Base-by-base conservation (phyloP, 2,797 vertebrate species). In the Periparus ater region DNA sequence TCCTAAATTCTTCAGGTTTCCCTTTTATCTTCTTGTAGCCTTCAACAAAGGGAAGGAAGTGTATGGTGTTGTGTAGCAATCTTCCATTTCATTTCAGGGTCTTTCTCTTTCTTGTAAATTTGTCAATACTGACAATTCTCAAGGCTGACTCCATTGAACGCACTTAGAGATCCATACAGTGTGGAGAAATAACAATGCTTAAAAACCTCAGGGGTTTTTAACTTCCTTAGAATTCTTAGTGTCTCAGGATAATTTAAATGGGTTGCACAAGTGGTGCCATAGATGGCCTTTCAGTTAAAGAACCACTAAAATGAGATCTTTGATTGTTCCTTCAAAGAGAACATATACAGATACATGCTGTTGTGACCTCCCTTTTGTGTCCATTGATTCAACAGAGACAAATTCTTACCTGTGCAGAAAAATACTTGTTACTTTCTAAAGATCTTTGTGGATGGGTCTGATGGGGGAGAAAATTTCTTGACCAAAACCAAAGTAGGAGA, bases 1-100 rank as follows among this genome's bases (percentile, higher is more conserved):
- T 95, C 60, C 85, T 85, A 65, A 93, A 74, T 95, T 93, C 63
- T 95, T 94, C 78, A 86, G 82, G 84, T 89, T 88, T 96, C 44
- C 20, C 38, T 90, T 95, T 91, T 92, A 81, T 92, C 68, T 95
- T 77, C 48, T 15, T 20, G 36, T 30, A 73, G 62, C 27, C 61
- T 85, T 89, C 53, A 90, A 83, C 72, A 85, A 91, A 91, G 44
- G 66, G 54, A 95, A 92, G 84, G 92, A 95, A 96, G 57, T 13
- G 32, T 66, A 76, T 0, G 1, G 7, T 7, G 21, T 36, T 77
- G 57, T 92, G 66, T 90, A 62, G 66, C 70, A 91, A 66, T 93
- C 72, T 83, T 74, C 70, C 40, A 60, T 92, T 95, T 89, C 30
- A 58, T 89, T 92, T 73, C 38, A 62, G 42, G 25, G 29, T 70